Evolutionary conservation across 2,888 invertebrate species (phyloP), one percentile per base, ranked within the genome.

Genomic region (Morpho deidamia): DNA sequence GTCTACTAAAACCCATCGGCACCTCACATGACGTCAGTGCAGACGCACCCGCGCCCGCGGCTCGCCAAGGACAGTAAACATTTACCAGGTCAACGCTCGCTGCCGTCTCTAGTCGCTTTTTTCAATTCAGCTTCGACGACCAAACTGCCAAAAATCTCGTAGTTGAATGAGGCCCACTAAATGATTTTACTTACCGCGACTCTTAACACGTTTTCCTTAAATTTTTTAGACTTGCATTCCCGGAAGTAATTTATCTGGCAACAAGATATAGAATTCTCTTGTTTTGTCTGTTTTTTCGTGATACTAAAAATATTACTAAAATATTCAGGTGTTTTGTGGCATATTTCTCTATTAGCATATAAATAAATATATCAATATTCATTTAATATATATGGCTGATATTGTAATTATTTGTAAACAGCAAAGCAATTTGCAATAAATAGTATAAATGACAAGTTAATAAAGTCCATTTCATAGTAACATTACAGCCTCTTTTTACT

Each of bases 41-140:
- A 70, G 72, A 69, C 76, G 64, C 57, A 61, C 70, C 64, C 62
- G 59, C 66, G 56, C 65, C 72, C 74, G 73, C 77, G 23, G 23
- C 72, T 69, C 75, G 73, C 74, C 88, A 88, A 88, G 87, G 88
- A 87, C 87, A 68, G 83, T 84, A 87, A 87, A 87, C 87, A 88
- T 83, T 72, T 81, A 78, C 74, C 83, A 81, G 88, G 87, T 89
- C 88, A 87, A 85, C 72, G 87, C 71, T 71, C 88, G 83, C 74
- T 57, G 74, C 72, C 78, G 82, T 81, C 82, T 82, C 81, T 81
- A 82, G 71, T 74, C 72, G 70, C 66, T 66, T 67, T 76, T 79
- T 74, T 69, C 70, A 71, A 71, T 73, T 74, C 70, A 77, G 73
- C 80, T 78, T 76, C 77, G 76, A 75, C 72, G 75, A 76, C 72